Percentiles rank a stretch among this genome's conserved stretches.
phyloP scores from a whole-genome alignment of 2,888 invertebrate species.

The Caenorhabditis afra region DNA sequence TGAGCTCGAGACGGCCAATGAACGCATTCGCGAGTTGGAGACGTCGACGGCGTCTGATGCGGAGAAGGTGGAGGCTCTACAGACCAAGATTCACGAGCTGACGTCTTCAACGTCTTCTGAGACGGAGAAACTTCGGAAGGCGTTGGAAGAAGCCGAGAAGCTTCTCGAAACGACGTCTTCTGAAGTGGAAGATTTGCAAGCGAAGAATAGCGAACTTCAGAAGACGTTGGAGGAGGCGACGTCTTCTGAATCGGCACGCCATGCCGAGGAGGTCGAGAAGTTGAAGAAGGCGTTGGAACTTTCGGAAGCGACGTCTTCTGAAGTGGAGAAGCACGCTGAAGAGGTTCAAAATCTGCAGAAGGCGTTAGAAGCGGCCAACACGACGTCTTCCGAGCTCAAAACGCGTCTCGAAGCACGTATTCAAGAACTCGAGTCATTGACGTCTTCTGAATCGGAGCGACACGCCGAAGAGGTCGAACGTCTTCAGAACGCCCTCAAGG shows the following conservation, averaged over 20 bases:
- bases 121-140: constrained; percentile 3
- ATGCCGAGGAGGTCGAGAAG: constrained; percentile 8
- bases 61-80: constrained; percentile 5
- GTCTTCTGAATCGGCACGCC: too few relatives aligned
- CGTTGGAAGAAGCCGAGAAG: too few relatives aligned
- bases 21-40: background rate
- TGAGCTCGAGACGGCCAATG: constrained; percentile 10
- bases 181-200: background rate
- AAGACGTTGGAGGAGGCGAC: background rate
- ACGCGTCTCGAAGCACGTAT: background rate
- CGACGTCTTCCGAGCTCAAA: background rate
- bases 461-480: too few relatives aligned
- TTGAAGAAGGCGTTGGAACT: background rate
- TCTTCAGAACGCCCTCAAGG: background rate
- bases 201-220: too few relatives aligned
- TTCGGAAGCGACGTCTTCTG: constrained; percentile 1
- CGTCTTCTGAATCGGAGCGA: background rate
- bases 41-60: background rate
- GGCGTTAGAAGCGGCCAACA: background rate
- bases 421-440: background rate
- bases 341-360: background rate
- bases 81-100: constrained; percentile 17
- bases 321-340: background rate
- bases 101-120: background rate
- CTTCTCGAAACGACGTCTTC: background rate